Evolutionary conservation across 1,140 invertebrate genomes (phyloP).

Genomic region (Gryllus bimaculatus): DNA sequence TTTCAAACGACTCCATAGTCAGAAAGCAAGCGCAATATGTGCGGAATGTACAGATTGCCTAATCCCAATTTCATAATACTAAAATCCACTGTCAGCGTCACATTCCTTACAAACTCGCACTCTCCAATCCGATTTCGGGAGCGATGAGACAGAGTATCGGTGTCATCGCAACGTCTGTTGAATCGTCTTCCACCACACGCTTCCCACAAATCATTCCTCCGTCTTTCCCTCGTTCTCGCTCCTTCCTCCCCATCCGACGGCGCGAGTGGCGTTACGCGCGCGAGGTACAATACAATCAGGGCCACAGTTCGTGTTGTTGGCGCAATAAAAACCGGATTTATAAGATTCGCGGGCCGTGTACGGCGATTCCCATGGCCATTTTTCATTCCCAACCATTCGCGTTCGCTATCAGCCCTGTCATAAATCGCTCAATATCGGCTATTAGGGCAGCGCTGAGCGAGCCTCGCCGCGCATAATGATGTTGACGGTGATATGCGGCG

Average conservation of each 20-base stretch:
- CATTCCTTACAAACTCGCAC: too few relatives aligned
- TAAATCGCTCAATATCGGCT: constrained; percentile 1
- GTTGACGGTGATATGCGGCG: neutral
- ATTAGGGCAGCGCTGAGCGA: neutral
- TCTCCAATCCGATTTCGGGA: too few relatives aligned
- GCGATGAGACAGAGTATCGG: too few relatives aligned
- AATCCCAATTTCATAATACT: too few relatives aligned
- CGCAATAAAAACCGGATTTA: constrained; percentile 4
- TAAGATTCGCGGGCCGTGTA: neutral
- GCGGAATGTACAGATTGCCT: too few relatives aligned
- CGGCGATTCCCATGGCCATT: neutral
- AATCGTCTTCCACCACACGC: too few relatives aligned
- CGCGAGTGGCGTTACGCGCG: neutral
- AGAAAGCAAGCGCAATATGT: too few relatives aligned
- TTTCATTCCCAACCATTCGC: neutral
- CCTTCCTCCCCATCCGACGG: neutral
- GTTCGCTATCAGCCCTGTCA: neutral
- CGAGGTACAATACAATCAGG: neutral
- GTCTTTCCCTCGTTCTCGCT: too few relatives aligned
- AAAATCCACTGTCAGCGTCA: too few relatives aligned
- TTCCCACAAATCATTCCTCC: too few relatives aligned
- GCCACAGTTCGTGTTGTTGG: constrained; percentile 2
- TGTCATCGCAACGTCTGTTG: too few relatives aligned
- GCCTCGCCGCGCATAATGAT: neutral
- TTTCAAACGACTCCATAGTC: too few relatives aligned